Percentiles rank a stretch among this genome's conserved stretches.
These are phyloP conservation scores for Venusia cambrica DNA, from an alignment of 2,888 invertebrate species.

Conservation along the genomic window DNA sequence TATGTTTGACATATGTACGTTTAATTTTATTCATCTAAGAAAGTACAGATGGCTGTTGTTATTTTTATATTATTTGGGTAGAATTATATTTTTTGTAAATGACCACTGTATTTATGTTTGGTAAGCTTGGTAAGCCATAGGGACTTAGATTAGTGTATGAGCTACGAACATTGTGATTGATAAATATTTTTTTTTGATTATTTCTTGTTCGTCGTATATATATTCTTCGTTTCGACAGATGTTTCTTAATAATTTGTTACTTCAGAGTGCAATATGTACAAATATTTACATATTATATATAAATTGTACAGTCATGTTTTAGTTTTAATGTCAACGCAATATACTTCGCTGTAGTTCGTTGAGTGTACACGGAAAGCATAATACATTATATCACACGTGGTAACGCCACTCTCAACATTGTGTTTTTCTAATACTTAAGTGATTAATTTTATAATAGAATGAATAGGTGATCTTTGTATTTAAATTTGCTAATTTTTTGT, in stretches of 20 bases:
- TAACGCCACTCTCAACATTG: constrained; percentile 60
- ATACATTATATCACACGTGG: constrained; percentile 71
- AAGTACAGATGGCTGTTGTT: constrained; percentile 82
- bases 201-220: constrained; percentile 62
- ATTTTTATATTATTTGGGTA: constrained; percentile 81
- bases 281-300: constrained; percentile 83
- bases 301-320: constrained; percentile 78
- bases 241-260: constrained; percentile 76
- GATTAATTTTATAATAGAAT: constrained; percentile 76
- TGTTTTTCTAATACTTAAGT: constrained; percentile 78
- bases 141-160: constrained; percentile 74
- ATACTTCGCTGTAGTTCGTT: constrained; percentile 67
- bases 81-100: constrained; percentile 81
- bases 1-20: constrained; percentile 79
- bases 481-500: constrained; percentile 80
- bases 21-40: constrained; percentile 81
- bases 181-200: constrained; percentile 64
- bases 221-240: constrained; percentile 72
- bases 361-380: constrained; percentile 76
- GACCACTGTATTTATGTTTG: constrained; percentile 80
- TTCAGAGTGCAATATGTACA: constrained; percentile 88
- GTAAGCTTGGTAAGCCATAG: constrained; percentile 78
- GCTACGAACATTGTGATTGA: constrained; percentile 77
- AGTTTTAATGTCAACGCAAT: constrained; percentile 80
- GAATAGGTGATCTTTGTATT: constrained; percentile 78